Evolutionary conservation across 2,113 vertebrate species (phyloP), one percentile per base, ranked within the genome.

Genomic region (Python bivittatus): DNA sequence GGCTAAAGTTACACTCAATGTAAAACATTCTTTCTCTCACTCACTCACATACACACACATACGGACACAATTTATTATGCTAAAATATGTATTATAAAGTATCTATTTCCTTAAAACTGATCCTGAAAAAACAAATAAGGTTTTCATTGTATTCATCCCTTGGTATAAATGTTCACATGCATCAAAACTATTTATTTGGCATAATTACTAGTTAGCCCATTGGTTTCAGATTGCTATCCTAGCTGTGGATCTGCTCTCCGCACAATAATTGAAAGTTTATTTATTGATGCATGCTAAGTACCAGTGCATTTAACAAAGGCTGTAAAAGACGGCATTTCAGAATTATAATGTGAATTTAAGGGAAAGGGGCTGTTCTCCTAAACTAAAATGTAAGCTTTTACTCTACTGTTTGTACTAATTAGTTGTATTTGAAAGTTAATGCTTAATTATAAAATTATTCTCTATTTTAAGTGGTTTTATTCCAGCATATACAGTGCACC

Each of bases 281-380:
- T 97, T 97, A 97, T 94, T 96, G 96, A 97, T 96, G 95, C 96
- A 97, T 97, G 95, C 94, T 96, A 97, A 97, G 95, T 96, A 97
- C 95, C 95, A 96, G 83, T 91, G 95, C 96, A 94, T 94, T 97
- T 95, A 96, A 93, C 93, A 93, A 90, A 89, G 88, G 85, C 94
- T 96, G 90, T 92, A 96, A 96, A 97, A 94, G 92, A 92, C 94
- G 96, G 95, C 92, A 93, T 60, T 97, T 94, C 93, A 88, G 89
- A 97, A 96, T 56, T 94, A 97, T 97, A 97, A 96, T 96, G 96
- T 96, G 96, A 96, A 88, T 92, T 96, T 95, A 96, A 97, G 90
- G 94, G 92, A 94, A 95, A 44, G 91, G 90, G 92, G 93, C 92
- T 95, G 92, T 93, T 94, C 93, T 96, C 93, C 93, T 94, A 57